Evolutionary conservation across 2,113 vertebrate species (phyloP).

Genomic region (Rhegmatorhina hoffmannsi): DNA sequence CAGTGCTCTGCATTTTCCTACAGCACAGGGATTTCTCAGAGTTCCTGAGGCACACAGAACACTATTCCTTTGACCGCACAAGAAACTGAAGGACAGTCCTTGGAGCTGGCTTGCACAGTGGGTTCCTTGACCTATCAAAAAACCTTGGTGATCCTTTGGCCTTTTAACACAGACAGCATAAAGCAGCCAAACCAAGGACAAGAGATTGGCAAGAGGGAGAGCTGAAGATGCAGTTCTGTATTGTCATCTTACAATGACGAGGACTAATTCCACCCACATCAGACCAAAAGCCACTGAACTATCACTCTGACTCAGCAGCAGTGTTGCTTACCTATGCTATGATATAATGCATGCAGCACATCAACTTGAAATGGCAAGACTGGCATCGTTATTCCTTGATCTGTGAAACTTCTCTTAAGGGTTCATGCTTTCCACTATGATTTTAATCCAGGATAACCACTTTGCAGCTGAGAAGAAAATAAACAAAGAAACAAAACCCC

Average conservation of each 20-base stretch:
- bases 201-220: background rate
- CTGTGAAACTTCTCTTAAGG: background rate
- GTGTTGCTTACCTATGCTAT: fast-evolving
- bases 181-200: background rate
- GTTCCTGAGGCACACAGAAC: background rate
- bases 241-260: fast-evolving
- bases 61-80: background rate
- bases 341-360: background rate
- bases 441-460: background rate
- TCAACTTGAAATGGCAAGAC: background rate
- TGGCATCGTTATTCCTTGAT: background rate
- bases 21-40: background rate
- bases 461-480: background rate
- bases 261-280: background rate
- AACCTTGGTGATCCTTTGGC: background rate
- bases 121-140: background rate
- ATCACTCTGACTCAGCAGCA: background rate
- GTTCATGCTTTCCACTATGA: background rate
- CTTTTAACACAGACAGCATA: background rate
- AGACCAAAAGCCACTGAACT: background rate
- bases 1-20: background rate
- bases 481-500: background rate
- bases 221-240: background rate
- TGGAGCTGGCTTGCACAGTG: background rate
- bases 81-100: background rate